Base-by-base conservation (phyloP, 2,797 vertebrate genomes). In the Argya squamiceps region DNA sequence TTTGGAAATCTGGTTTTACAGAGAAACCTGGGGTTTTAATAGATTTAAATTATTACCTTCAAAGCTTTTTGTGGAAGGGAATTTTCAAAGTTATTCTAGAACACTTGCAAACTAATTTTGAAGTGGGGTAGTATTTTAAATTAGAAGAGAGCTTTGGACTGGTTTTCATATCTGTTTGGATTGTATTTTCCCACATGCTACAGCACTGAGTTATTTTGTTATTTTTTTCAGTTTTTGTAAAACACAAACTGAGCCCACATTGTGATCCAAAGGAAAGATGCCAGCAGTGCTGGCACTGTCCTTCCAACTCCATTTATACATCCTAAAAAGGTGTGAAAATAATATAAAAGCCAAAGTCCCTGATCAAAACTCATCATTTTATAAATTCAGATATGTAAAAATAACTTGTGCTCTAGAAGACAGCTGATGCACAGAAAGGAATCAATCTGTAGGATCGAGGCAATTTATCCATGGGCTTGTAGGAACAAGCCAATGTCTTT, bases 401-500 rank as follows among this genome's bases (percentile, higher is more conserved):
- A 26, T 27, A 43, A 29, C 26, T 43, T 18, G 6, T 47, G 44
- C 62, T 74, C 27, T 75, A 58, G 58, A 52, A 63, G 15, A 39
- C 22, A 7, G 7, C 18, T 23, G 1, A 5, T 8, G 34, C n/a
- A 15, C n/a, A 15, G 77, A 8, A 15, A 46, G 30, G n/a, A 59
- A 10, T 10, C 1, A 1, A 0, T 60, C 17, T 53, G n/a, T 12
- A 15, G 10, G 29, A 23, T 30, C 0, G 2, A 64, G 37, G 43
- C n/a, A 21, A 4, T 10, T 71, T 39, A 8, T 6, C 23, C 19
- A 1, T 1, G 11, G 26, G 6, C 23, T 17, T 30, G 23, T 17
- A n/a, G 65, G 4, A 46, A 14, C 5, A 15, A 53, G 36, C 27
- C 27, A 58, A 1, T 29, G 3, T 32, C 43, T 46, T 64, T 7